Base-by-base conservation (phyloP, 2,888 invertebrate genomes). In the Scelioninae gen. 2 region DNA sequence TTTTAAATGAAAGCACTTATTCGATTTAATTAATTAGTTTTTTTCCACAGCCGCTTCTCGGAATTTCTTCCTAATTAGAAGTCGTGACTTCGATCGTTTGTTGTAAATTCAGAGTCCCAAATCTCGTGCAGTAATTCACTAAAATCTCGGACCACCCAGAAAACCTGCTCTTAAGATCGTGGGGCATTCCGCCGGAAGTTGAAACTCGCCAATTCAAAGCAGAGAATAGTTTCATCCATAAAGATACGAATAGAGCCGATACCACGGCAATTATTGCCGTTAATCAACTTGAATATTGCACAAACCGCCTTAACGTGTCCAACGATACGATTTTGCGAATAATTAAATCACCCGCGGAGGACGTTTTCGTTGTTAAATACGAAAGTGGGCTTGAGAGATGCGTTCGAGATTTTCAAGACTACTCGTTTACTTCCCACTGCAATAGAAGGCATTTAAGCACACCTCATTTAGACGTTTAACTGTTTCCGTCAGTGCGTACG, bases 81-180 rank as follows among this genome's bases (percentile, higher is more conserved):
- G 69, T 69, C 72, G 73, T 75, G 75, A 75, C 75, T 75, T 69
- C 61, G 73, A 73, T 75, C 75, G 73, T 75, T 75, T 69, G 73
- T 73, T 73, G 64, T 73, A 70, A 75, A 75, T 75, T 57, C 70
- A 53, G 65, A 65, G 70, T 61, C 73, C 73, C 61, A 64, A 75
- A 75, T 69, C 72, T 68, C 65, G 60, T 69, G 72, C 60, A 61
- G 75, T 69, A 65, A 73, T 75, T 72, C 69, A 73, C 75, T 73
- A 73, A 75, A 67, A 70, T 65, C 65, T 50, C 55, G 64, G 73
- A 73, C 75, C 73, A 73, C 73, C 73, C 75, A 73, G 69, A 70
- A 73, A 73, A 70, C 67, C 67, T 63, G 69, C 64, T 75, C 57
- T 63, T 70, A 67, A 60, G 58, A 68, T 71, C 72, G 72, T 61